phyloP scores from a whole-genome alignment of 2,113 vertebrate genomes.

The Vireo altiloquus region DNA sequence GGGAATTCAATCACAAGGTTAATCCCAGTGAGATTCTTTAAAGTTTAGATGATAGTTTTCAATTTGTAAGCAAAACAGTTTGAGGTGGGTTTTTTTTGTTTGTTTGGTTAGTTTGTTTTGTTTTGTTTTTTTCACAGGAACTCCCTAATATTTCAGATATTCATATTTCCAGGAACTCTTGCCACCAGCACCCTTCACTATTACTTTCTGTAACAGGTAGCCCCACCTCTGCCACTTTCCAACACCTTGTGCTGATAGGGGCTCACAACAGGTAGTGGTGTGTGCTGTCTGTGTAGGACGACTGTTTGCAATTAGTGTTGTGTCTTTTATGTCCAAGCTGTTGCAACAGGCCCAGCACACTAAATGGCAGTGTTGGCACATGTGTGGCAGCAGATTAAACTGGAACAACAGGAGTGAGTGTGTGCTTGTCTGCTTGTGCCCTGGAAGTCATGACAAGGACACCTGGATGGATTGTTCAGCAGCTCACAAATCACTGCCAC shows the following conservation, averaged over 20 bases:
- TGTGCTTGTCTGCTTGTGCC: background rate
- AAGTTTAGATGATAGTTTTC: background rate
- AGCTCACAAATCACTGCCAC: background rate
- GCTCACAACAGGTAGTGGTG: background rate
- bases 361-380: background rate
- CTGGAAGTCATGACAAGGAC: background rate
- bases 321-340: background rate
- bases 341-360: background rate
- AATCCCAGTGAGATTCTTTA: background rate
- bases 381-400: background rate
- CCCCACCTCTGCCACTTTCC: background rate
- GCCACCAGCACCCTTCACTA: background rate
- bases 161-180: background rate
- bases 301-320: background rate
- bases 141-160: background rate
- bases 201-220: background rate
- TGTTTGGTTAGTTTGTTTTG: background rate
- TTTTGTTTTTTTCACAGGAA: background rate
- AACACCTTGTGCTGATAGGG: background rate
- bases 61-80: background rate
- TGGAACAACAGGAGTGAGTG: background rate
- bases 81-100: too few species aligned
- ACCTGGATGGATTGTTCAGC: background rate
- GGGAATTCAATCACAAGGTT: background rate
- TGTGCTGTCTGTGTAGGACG: background rate